Evolutionary conservation across 2,888 invertebrate species (phyloP), one percentile per base, ranked within the genome.

Genomic region (Leucophenga maculata): DNA sequence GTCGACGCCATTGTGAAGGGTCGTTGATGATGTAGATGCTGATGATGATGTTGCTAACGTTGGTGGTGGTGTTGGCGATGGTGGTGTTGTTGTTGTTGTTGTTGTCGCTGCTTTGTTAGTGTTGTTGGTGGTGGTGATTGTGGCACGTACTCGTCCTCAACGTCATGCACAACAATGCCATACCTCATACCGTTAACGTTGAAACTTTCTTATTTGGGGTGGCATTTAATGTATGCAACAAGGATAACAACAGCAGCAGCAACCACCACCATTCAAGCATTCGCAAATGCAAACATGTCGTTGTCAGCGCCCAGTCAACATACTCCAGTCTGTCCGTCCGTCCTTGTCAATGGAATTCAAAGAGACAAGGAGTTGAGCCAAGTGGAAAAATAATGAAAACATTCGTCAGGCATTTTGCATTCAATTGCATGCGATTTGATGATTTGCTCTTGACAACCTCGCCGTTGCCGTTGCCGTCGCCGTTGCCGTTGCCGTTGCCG

Each of bases 381-480:
- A 84, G 86, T 85, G 86, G 86, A 84, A 86, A 86, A 86, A 86
- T 85, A 85, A 86, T 86, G 86, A 86, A 86, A 86, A 86, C 85
- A 86, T 83, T 85, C 79, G 78, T 75, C 77, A 77, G 72, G 71
- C 69, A 72, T 60, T 22, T 18, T 31, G 16, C 13, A 32, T 59
- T 13, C 59, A 60, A 39, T 60, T 31, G 26, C 31, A 59, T 39
- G 39, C 39, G 64, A 46, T 44, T 46, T 44, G 66, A 60, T 39
- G 60, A 60, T 13, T 18, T 20, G 52, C 52, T 52, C 52, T 18
- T 20, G 52, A 52, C 52, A 79, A 39, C 39, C 6, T 1, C 39
- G 39, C 39, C 8, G 39, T 11, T 11, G 26, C 39, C 39, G 39
- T 11, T 39, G 6, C 39, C 78, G 80, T 80, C 81, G 80, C 80